Conservation (phyloP, 2,113 vertebrate genomes). For the Andinoacara biseriatus region DNA sequence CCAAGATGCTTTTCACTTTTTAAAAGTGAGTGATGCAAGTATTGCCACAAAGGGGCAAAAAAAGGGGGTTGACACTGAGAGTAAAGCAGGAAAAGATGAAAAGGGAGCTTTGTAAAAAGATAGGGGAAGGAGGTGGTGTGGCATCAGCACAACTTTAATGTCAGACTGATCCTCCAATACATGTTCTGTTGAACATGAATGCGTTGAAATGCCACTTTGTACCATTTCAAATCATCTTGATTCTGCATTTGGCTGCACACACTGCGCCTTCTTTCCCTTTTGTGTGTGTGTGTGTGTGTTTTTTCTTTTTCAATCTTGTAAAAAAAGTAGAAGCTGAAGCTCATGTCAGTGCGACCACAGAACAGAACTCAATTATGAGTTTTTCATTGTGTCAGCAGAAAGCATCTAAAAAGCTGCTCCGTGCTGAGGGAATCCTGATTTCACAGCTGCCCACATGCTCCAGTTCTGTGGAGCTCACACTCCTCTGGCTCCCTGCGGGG, state of each 20-base stretch:
- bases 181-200: neutral
- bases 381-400: conserved; percentile 48
- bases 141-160: neutral
- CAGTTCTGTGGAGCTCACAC: conserved; percentile 9
- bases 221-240: neutral
- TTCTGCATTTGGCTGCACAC: neutral
- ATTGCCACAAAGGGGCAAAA: neutral
- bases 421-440: conserved; percentile 40
- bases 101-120: neutral
- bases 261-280: neutral
- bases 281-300: neutral
- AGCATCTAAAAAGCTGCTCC: neutral
- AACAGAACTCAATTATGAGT: conserved; percentile 39
- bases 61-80: neutral
- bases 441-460: conserved; percentile 44
- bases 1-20: neutral
- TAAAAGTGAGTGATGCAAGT: conserved; percentile 10
- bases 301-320: neutral
- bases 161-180: conserved; percentile 2
- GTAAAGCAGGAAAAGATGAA: neutral
- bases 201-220: conserved; percentile 3
- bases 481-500: neutral
- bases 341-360: conserved; percentile 5
- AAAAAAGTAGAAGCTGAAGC: neutral
- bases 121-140: neutral